These are phyloP conservation scores for Stenodema calcarata DNA, from an alignment of 2,888 invertebrate genomes.

Conservation along the genomic window DNA sequence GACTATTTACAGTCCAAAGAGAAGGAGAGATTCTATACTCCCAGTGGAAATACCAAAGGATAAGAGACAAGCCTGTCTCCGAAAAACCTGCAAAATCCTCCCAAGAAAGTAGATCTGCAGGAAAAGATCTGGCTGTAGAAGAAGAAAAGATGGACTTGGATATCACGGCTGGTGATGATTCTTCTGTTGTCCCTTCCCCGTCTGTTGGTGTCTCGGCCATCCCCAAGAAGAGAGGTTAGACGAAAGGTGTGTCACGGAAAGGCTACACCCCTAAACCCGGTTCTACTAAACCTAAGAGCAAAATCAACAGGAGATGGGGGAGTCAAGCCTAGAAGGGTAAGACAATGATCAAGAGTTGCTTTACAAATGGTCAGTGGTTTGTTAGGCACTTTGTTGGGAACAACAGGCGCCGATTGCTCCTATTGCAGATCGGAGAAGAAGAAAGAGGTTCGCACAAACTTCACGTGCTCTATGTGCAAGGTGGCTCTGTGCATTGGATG, in stretches of 20 bases:
- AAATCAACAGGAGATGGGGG: slow-evolving; percentile 60
- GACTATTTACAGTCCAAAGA: background rate
- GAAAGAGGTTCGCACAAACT: background rate
- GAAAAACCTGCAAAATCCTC: background rate
- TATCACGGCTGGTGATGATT: slow-evolving; percentile 2
- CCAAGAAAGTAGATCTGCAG: background rate
- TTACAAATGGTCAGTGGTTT: no score
- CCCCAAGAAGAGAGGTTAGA: slow-evolving; percentile 63
- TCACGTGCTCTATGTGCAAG: background rate
- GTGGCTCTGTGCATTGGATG: background rate
- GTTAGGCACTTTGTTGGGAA: no score
- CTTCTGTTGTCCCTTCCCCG: background rate
- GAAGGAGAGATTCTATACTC: background rate
- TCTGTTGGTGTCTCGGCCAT: background rate
- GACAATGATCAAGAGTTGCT: background rate
- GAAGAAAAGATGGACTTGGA: slow-evolving; percentile 32
- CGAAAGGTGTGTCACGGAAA: slow-evolving; percentile 63
- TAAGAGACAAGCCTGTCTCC: background rate
- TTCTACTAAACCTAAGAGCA: slow-evolving; percentile 52
- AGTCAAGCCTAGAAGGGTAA: slow-evolving; percentile 56
- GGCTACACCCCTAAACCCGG: slow-evolving; percentile 59
- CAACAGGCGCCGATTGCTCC: background rate
- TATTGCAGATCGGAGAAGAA: background rate
- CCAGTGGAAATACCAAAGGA: background rate
- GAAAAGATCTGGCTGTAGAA: background rate